Evolutionary conservation across 1,140 invertebrate species (phyloP), one percentile per base, ranked within the genome.

Genomic region (Apis florea): DNA sequence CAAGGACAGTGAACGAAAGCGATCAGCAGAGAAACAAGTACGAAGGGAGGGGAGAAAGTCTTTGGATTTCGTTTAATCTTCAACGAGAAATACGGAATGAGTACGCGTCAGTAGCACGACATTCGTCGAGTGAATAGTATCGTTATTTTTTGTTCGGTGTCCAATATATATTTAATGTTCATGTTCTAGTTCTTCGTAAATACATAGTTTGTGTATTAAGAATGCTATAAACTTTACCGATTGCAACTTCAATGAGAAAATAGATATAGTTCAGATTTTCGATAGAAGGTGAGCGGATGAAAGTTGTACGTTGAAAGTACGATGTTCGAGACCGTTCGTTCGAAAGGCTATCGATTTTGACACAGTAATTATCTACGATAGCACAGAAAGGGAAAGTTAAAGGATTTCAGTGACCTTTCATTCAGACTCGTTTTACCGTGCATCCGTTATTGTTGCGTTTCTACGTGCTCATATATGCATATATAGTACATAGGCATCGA

Each of bases 21-120:
- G 54, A 77, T 77, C 66, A 63, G 66, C 40, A 1, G 11, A 21
- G 64, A n/a, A 58, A 68, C n/a, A 15, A 24, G 9, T 11, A 5
- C 1, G 12, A 12, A 2, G 10, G 40, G 59, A 17, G 68, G 69
- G 82, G 63, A 53, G 61, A 72, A 67, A 72, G 76, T 67, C 76
- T 71, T 66, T 31, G 77, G 49, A 54, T 83, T 79, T 80, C 69
- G 82, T 79, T 58, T 67, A 79, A 78, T 73, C 58, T 64, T 66
- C 58, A 47, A 78, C 40, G 80, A 17, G 31, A 69, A 63, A 70
- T 64, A 53, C 53, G 15, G 40, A 26, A 40, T 31, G 24, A 26
- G 12, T n/a, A 47, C 56, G 49, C 58, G 17, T 79, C 71, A 83
- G 81, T 83, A 21, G 58, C 15, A 24, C 67, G 66, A 15, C 31